Conservation (phyloP, 2,113 vertebrate species). For the Seriola quinqueradiata region DNA sequence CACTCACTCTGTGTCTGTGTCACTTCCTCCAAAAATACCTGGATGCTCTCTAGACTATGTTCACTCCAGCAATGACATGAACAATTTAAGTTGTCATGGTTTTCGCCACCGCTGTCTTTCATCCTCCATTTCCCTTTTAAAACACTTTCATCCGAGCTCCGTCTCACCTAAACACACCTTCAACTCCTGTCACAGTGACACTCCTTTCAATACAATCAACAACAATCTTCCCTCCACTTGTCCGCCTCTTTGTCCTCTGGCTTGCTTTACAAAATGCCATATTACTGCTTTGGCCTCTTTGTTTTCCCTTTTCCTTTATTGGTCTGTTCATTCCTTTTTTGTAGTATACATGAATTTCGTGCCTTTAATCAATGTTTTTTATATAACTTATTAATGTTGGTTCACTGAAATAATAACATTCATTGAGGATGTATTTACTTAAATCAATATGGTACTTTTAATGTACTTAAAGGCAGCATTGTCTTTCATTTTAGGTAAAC, state of each 20-base stretch:
- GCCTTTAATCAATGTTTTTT: background rate
- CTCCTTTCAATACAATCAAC: background rate
- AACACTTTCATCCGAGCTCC: slow-evolving; percentile 15
- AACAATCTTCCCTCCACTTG: slow-evolving; percentile 10
- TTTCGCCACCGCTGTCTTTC: slow-evolving; percentile 53
- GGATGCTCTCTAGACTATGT: background rate
- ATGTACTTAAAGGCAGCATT: slow-evolving; percentile 21
- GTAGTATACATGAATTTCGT: background rate
- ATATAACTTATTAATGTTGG: background rate
- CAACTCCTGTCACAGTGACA: slow-evolving; percentile 32
- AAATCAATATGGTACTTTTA: slow-evolving; percentile 18
- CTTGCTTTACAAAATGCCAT: slow-evolving; percentile 20
- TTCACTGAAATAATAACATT: slow-evolving; percentile 19
- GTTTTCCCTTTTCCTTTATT: background rate
- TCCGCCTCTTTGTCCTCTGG: background rate
- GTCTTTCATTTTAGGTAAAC: slow-evolving; percentile 46
- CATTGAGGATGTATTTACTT: slow-evolving; percentile 3
- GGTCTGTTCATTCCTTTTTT: background rate
- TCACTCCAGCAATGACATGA: slow-evolving; percentile 48
- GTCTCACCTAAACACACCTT: slow-evolving; percentile 40
- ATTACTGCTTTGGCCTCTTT: background rate
- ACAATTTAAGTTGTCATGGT: slow-evolving; percentile 49
- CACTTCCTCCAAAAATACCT: background rate
- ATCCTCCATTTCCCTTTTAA: slow-evolving; percentile 61
- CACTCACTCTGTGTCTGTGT: background rate